These are phyloP conservation scores for Gymnobelideus leadbeateri DNA, from an alignment of 2,113 vertebrate species.

Conservation along the genomic window DNA sequence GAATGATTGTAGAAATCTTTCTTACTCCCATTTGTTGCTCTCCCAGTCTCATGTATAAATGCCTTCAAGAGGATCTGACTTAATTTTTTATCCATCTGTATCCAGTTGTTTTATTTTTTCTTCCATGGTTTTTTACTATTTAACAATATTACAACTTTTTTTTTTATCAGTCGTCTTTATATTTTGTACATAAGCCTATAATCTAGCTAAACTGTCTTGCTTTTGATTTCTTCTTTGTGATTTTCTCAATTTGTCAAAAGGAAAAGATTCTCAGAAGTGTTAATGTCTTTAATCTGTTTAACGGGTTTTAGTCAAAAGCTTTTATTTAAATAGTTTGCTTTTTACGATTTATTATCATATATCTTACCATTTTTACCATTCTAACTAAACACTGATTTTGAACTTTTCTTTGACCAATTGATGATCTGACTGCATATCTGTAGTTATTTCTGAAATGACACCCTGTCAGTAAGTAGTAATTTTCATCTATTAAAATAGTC, in stretches of 20 bases:
- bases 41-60: background rate
- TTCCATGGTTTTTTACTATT: background rate
- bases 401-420: background rate
- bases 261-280: background rate
- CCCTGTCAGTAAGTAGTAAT: background rate
- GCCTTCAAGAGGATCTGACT: too few species aligned
- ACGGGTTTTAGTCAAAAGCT: background rate
- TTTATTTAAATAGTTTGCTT: background rate
- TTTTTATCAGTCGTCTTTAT: background rate
- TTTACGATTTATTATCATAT: background rate
- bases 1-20: background rate
- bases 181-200: background rate
- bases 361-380: background rate
- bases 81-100: background rate
- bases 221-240: background rate
- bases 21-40: background rate
- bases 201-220: background rate
- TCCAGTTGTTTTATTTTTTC: background rate
- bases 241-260: background rate
- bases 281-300: background rate
- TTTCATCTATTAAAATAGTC: background rate
- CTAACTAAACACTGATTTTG: background rate
- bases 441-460: background rate
- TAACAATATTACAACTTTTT: background rate
- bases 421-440: background rate